Base-by-base conservation (phyloP, 1,140 invertebrate species). In the Cydia amplana region DNA sequence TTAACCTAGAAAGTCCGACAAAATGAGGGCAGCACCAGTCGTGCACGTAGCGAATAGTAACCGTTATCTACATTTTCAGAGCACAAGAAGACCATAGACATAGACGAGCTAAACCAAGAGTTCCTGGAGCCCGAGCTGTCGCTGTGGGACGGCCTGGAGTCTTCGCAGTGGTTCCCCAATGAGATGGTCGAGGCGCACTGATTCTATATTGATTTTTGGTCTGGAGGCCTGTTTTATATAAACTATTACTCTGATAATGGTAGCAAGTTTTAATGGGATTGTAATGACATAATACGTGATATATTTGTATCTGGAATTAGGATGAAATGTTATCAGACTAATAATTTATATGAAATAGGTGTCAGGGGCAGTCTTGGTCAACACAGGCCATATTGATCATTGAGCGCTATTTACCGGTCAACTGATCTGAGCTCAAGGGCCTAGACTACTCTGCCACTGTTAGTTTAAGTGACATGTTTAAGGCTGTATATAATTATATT, bases 141-240 rank as follows among this genome's bases (percentile, higher is more conserved):
- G 77, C 89, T 97, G 0, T 97, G 96, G 95, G 96, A 97, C 91
- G 95, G 95, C n/a, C 81, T 97, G 36, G 96, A 97, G 86, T 95
- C 95, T 79, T 97, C 96, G 3, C 96, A 96, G 81, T 97, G 96
- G 96, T 90, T 91, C 78, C 87, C 88, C 0, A 81, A 89, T 70
- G 90, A 91, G 63, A 77, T 91, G 7, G 80, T 91, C 7, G 87
- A 92, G 74, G 84, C 77, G 6, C 83, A 85, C 73, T 89, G 80
- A 77, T 76, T 60, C 55, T 60, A 60, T n/a, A n/a, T n/a, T n/a
- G n/a, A n/a, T n/a, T n/a, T n/a, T n/a, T n/a, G n/a, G 49, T 60
- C n/a, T 20, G 23, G 5, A 12, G 14, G 3, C 55, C 55, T 60
- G n/a, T 60, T 60, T 55, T 60, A 10, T 60, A 12, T 60, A 60